Conservation (phyloP, 1,140 invertebrate genomes). For the Solen grandis region DNA sequence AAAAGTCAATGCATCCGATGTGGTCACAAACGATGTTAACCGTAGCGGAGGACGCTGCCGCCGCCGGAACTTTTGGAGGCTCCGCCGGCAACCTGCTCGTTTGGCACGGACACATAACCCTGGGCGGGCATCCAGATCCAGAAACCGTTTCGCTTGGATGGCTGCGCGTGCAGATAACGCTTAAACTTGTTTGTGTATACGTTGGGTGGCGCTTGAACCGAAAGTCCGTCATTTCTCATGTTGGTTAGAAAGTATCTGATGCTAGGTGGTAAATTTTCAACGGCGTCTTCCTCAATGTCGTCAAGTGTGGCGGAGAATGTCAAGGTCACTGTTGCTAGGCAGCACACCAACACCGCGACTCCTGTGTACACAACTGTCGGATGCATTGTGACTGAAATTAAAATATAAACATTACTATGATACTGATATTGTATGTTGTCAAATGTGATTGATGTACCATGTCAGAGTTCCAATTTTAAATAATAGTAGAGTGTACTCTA, state of each 20-base stretch:
- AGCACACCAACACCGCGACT: conserved; percentile 27
- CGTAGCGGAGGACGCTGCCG: conserved; percentile 70
- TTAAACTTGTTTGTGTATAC: conserved; percentile 61
- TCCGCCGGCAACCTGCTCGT: conserved; percentile 47
- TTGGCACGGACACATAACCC: conserved; percentile 73
- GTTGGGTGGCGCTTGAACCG: conserved; percentile 63
- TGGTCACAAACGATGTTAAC: too few species aligned
- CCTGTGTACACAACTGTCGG: conserved; percentile 2
- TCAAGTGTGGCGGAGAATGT: conserved; percentile 25
- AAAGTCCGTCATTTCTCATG: conserved; percentile 53
- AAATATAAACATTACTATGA: too few species aligned
- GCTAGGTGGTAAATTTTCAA: conserved; percentile 33
- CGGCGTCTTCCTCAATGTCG: conserved; percentile 29
- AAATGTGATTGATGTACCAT: too few species aligned
- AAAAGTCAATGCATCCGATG: too few species aligned
- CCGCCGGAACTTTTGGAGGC: conserved; percentile 47
- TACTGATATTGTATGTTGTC: too few species aligned
- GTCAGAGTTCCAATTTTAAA: too few species aligned
- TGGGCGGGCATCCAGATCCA: conserved; percentile 79
- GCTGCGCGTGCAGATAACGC: conserved; percentile 42
- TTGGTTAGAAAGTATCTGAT: conserved; percentile 44
- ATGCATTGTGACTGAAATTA: conserved; percentile 38
- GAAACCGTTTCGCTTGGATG: conserved; percentile 65
- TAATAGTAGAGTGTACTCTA: too few species aligned
- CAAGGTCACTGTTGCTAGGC: conserved; percentile 50